Base-by-base conservation (phyloP, 2,888 invertebrate species). In the Zootermopsis nevadensis region DNA sequence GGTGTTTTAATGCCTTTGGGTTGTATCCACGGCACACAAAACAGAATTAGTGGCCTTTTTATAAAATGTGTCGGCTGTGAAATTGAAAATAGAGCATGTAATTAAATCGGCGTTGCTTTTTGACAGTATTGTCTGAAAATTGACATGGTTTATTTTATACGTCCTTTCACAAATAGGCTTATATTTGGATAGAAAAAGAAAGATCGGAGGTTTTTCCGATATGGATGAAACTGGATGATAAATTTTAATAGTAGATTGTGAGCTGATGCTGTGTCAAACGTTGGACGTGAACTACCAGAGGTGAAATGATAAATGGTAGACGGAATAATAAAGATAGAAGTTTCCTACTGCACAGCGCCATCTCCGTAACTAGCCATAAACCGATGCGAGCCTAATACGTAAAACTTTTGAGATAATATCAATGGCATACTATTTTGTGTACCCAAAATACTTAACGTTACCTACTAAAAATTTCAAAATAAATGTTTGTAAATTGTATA, bases 221-320 rank as follows among this genome's bases (percentile, higher is more conserved):
- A 2, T 60, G 31, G 69, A 69, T 69, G 31, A 30, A 33, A 69
- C 19, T 8, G 27, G 33, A 69, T 69, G 69, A 69, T 69, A 69
- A 69, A 69, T 69, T 69, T 69, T 30, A 33, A 69, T 15, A 33
- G 69, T 69, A 69, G 10, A 7, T 24, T 8, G 33, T 31, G 27
- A 19, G n/a, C 8, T 8, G 60, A 60, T 60, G n/a, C 27, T 60
- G 12, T 60, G 69, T 69, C 24, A 69, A 4, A 4, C 10, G 33
- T 31, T 15, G 69, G 69, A 69, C 69, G 69, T 69, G 69, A 69
- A 69, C 69, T 31, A 33, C 33, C 33, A 8, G 33, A 69, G 69
- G 69, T 69, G 69, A 33, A 31, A 69, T 69, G 69, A 69, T 31
- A 69, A 69, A 69, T 33, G 12, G 69, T 69, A 1, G 33, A 30